Conservation (phyloP, 2,888 invertebrate species). For the Yponomeuta evonymella region DNA sequence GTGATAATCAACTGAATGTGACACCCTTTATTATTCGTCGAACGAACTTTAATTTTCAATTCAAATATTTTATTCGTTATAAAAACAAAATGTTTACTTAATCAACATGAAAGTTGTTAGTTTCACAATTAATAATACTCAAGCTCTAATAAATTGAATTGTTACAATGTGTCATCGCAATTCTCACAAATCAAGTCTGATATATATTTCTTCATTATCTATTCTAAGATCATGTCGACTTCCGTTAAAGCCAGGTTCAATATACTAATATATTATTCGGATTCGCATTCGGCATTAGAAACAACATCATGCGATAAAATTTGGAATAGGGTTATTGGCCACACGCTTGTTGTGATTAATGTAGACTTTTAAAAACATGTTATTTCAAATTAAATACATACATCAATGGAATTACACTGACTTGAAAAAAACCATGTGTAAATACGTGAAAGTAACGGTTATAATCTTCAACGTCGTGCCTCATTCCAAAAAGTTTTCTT, state of each 20-base stretch:
- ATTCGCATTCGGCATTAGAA: slow-evolving; percentile 8
- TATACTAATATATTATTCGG: slow-evolving; percentile 50
- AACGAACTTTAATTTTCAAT: too few relatives aligned
- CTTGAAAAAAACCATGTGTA: neutral
- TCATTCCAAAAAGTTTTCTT: neutral
- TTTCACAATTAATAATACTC: too few relatives aligned
- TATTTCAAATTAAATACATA: slow-evolving; percentile 5
- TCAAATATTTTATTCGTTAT: too few relatives aligned
- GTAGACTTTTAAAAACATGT: slow-evolving; percentile 3
- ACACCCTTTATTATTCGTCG: too few relatives aligned
- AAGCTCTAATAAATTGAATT: too few relatives aligned
- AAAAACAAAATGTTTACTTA: too few relatives aligned
- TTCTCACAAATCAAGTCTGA: neutral
- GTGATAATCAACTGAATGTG: too few relatives aligned
- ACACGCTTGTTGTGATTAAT: neutral
- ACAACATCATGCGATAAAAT: slow-evolving; percentile 13
- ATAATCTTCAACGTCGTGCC: neutral
- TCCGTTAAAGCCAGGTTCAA: slow-evolving; percentile 48
- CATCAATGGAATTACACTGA: neutral
- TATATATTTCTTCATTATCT: neutral
- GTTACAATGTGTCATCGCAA: neutral
- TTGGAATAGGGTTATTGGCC: slow-evolving; percentile 18
- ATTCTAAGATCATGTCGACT: slow-evolving; percentile 31
- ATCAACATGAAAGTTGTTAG: too few relatives aligned
- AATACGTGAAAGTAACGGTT: neutral